Base-by-base conservation (phyloP, 1,140 invertebrate genomes). In the Lepidostoma basale region DNA sequence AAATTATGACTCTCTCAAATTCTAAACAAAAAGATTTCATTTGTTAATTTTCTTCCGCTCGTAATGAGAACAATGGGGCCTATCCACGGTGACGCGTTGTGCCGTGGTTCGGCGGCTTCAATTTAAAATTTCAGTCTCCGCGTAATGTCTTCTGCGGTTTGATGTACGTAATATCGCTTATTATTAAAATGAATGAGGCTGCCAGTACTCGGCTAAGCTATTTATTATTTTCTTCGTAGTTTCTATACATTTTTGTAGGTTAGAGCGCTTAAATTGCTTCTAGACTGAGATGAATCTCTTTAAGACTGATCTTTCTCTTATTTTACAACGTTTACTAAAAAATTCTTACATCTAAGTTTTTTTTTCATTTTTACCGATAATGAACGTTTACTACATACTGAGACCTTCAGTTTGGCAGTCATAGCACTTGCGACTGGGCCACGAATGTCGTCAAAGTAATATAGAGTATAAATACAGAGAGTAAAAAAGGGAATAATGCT, bases 21-120 rank as follows among this genome's bases (percentile, higher is more conserved):
- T 70, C 33, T 62, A 71, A 68, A 72, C 70, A 72, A 72, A 68
- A 72, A 72, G 70, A 68, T 68, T 65, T 70, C 54, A 70, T 70
- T 70, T 67, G 54, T 60, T 63, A 67, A 70, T 67, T 67, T 70
- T 70, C 68, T 67, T 67, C 56, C 20, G 20, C 63, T 62, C 69
- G 54, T 70, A 70, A 70, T 67, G 56, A 62, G 59, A 67, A 70
- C 69, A 70, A 70, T 67, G 62, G 52, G 30, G 1, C 39, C 54
- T 23, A 54, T 28, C 20, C 20, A n/a, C 58, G 28, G 14, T 36
- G 22, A 58, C 68, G 44, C 10, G 58, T 44, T 47, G 23, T 47
- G n/a, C 52, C 62, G 28, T 16, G 47, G 25, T n/a, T 54, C 23
- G n/a, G 3, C 26, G 23, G 23, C 23, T 54, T 54, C n/a, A 1